Evolutionary conservation across 2,888 invertebrate species (phyloP), one percentile per base, ranked within the genome.

Genomic region (Epinotia nisella): DNA sequence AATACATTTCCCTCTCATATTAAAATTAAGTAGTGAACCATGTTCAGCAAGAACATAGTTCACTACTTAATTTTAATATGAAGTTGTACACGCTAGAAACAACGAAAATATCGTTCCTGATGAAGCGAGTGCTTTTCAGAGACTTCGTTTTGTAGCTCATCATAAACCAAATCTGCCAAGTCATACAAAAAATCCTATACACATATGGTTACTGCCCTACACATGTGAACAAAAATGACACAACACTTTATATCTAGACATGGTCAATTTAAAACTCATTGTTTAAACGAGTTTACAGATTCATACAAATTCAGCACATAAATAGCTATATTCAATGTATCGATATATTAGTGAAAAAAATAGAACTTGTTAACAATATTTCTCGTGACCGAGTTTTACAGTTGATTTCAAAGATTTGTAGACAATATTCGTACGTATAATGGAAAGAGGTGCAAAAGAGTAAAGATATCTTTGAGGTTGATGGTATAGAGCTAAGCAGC

Each of bases 271-370:
- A 17, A 21, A 62, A 29, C 62, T 55, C 29, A 15, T 39, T 19
- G 24, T 53, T 35, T 51, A 53, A 21, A 70, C 45, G 24, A 62
- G 45, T 15, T 35, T 24, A 53, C 35, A 53, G 61, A 24, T 65
- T 65, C 39, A 24, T 24, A 41, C 29, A 13, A 58, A 19, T 45
- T 62, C 24, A 56, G 55, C 41, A 66, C 59, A 17, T 67, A 55
- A 41, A 61, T 61, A 66, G 51, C 60, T 24, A 41, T 53, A 60
- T 49, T 53, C 51, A 53, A 53, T 56, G 61, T 62, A 72, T 55
- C 55, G 55, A 70, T 70, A 61, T 68, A 66, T 55, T 62, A 13
- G 53, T 64, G 56, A 19, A 58, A 70, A 70, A 56, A 51, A n/a
- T n/a, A 56, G 21, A 70, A 41, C 49, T 59, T 51, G 49, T 60